Percentiles rank a stretch among this genome's conserved stretches.
These are phyloP conservation scores for Antedon mediterranea DNA, from an alignment of 53 echinoderm and acorn worm species.

Conservation along the genomic window DNA sequence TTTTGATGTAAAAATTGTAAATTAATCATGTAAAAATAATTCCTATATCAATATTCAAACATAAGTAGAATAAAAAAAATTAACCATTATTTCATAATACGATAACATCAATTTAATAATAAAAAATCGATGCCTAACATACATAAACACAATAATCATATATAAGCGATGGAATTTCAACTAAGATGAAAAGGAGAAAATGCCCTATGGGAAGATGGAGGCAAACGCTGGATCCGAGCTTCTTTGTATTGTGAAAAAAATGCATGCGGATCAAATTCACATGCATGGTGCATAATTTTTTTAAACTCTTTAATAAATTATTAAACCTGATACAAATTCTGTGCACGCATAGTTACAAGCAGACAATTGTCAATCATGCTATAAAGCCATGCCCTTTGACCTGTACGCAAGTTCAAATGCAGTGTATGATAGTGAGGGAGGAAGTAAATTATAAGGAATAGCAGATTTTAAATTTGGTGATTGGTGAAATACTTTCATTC, in stretches of 20 bases:
- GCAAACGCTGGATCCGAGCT: neutral
- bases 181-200: neutral
- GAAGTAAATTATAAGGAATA: neutral
- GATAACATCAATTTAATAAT: neutral
- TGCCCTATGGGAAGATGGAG: neutral
- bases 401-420: neutral
- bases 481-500: too few species aligned
- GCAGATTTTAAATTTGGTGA: neutral
- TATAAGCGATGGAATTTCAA: neutral
- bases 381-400: neutral
- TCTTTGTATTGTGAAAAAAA: too few species aligned
- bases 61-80: too few species aligned
- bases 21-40: too few species aligned
- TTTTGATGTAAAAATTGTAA: too few species aligned
- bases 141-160: neutral
- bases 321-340: neutral
- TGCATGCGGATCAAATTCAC: neutral
- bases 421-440: neutral
- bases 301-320: neutral
- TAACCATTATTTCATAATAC: too few species aligned
- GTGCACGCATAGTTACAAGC: neutral
- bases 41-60: too few species aligned
- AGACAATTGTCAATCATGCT: neutral
- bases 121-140: neutral
- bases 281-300: neutral